Base-by-base conservation (phyloP, 2,113 vertebrate genomes). In the Heloderma charlesbogerti region DNA sequence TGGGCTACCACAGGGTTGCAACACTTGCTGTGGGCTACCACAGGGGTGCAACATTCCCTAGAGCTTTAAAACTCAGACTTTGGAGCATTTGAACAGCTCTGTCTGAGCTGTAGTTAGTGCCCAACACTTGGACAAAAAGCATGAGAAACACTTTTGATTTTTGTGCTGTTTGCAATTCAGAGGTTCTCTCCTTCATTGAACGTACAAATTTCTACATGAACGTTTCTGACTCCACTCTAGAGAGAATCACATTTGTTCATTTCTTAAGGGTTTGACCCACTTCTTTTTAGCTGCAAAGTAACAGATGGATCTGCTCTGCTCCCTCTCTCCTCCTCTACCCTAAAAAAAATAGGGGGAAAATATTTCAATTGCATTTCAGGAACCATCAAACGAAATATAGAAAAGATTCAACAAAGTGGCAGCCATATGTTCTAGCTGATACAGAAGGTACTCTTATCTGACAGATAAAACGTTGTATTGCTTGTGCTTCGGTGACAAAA, bases 371-470 rank as follows among this genome's bases (percentile, higher is more conserved):
- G 60, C 34, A 72, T 80, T 15, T 43, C 43, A 27, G 83, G 66
- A 2, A 7, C 10, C 60, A 2, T 54, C 22, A 87, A 80, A 34
- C 71, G 5, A n/a, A 88, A 37, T 60, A 40, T 60, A 60, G 27
- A 78, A 71, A 3, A 31, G 15, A 8, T 66, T 75, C 67, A 48
- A 51, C 1, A 83, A 67, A 66, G 3, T 63, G 22, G 40, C 43
- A 40, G 63, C 0, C 0, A 0, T 51, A 40, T 67, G 15, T 89
- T 93, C 91, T 86, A 54, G 37, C 63, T 90, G 89, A 43, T 80
- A 87, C 34, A 22, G 74, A 34, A 54, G 63, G 67, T 27, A 13
- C 87, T 84, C 16, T 91, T 89, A 66, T 80, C 92, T 90, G 69
- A 74, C 45, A 18, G 48, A 85, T 90, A 89, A 91, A 75, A 84